Conservation (phyloP, 2,113 vertebrate genomes). For the Empidonax alnorum region DNA sequence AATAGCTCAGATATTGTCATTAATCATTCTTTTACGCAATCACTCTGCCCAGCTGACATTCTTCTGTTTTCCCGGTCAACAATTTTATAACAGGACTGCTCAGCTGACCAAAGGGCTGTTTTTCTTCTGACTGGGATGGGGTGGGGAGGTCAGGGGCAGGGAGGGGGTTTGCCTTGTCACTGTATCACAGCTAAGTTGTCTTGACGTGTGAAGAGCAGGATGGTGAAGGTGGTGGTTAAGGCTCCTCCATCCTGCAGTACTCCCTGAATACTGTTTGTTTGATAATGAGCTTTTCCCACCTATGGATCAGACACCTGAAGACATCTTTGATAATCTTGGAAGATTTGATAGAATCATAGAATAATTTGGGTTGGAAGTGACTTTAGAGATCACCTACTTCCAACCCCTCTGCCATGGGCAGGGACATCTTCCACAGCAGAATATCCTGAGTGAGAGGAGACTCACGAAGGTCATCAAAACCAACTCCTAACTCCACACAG, state of each 20-base stretch:
- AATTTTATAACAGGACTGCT: background rate
- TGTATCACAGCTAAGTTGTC: background rate
- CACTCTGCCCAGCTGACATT: conserved; percentile 6
- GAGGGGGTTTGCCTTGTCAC: background rate
- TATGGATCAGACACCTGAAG: background rate
- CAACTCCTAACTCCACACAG: background rate
- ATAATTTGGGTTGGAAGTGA: background rate
- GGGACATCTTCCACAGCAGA: background rate
- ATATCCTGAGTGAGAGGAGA: background rate
- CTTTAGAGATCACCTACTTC: background rate
- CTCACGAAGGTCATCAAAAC: background rate
- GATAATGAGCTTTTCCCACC: background rate
- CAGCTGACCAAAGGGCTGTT: background rate
- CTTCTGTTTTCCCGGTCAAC: background rate
- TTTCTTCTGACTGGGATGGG: background rate
- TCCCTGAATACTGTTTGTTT: background rate
- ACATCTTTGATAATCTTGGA: background rate
- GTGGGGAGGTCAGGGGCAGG: background rate
- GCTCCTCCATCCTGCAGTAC: background rate
- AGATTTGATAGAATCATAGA: background rate
- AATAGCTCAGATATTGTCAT: conserved; percentile 33
- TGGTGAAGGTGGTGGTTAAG: background rate
- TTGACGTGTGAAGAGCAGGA: background rate
- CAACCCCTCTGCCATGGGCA: background rate
- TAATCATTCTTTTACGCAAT: background rate